These are phyloP conservation scores for Apolygus lucorum DNA, from an alignment of 1,140 invertebrate species.

Conservation along the genomic window DNA sequence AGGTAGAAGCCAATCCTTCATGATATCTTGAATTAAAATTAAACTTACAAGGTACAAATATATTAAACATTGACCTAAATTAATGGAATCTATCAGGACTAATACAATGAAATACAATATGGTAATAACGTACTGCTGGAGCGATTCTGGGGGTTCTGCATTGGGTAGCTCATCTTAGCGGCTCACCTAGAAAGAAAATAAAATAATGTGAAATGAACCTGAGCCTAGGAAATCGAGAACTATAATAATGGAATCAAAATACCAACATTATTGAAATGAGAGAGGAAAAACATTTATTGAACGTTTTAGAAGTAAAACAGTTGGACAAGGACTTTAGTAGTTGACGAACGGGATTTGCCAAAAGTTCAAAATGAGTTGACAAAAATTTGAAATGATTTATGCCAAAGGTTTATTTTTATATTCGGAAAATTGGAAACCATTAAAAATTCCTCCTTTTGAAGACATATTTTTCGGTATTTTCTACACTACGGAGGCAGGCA, in stretches of 20 bases:
- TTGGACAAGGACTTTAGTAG: no score
- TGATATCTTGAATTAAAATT: background rate
- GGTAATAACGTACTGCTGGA: slow-evolving; percentile 1
- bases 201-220: background rate
- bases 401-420: background rate
- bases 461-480: no score
- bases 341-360: background rate
- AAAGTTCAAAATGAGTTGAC: no score
- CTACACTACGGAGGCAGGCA: no score
- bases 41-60: background rate
- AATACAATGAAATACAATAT: background rate
- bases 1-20: background rate
- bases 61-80: background rate
- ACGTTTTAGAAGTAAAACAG: no score
- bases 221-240: background rate
- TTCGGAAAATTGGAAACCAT: no score
- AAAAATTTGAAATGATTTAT: no score
- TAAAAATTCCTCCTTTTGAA: no score
- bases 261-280: background rate
- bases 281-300: background rate
- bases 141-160: slow-evolving; percentile 4
- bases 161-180: slow-evolving; percentile 3
- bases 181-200: background rate
- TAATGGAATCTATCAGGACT: background rate
- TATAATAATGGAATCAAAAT: background rate